Percentiles rank a stretch among this genome's conserved stretches.
Evolutionary conservation across 2,797 vertebrate genomes (phyloP).

Genomic region (Garrulus glandarius): DNA sequence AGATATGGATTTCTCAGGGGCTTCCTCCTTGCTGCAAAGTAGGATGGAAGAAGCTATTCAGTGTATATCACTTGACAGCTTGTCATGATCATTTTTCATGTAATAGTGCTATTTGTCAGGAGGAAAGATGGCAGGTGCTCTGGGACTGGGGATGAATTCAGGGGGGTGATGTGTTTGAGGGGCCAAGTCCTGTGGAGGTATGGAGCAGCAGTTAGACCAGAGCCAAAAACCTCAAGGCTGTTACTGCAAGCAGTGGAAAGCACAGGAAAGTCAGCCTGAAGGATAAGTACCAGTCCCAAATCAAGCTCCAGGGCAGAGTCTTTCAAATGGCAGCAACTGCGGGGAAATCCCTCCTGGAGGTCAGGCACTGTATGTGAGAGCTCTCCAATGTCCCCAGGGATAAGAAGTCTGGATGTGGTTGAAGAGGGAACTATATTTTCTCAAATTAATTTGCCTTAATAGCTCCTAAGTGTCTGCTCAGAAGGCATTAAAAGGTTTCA

Average conservation of each 20-base stretch:
- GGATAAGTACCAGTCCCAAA: not conserved
- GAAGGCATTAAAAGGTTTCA: not conserved
- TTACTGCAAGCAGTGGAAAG: not conserved
- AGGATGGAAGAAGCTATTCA: not conserved
- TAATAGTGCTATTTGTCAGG: not conserved
- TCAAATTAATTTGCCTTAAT: not conserved
- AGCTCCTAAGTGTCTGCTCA: not conserved
- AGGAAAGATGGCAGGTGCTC: not conserved
- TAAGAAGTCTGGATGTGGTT: not conserved
- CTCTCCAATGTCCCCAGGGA: too few relatives aligned
- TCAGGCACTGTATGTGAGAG: not conserved
- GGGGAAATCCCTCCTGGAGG: not conserved
- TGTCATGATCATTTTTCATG: not conserved
- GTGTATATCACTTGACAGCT: not conserved
- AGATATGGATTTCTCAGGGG: not conserved
- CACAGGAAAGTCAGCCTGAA: not conserved
- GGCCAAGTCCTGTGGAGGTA: not conserved
- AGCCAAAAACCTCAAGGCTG: not conserved
- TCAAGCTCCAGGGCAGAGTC: not conserved
- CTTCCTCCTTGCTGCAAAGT: not conserved
- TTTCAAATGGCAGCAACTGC: not conserved
- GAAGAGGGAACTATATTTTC: not conserved
- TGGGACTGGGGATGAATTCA: not conserved
- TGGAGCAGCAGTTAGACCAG: not conserved
- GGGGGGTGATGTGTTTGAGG: not conserved